Conservation (phyloP, 2,888 invertebrate species). For the Acronicta leporina region DNA sequence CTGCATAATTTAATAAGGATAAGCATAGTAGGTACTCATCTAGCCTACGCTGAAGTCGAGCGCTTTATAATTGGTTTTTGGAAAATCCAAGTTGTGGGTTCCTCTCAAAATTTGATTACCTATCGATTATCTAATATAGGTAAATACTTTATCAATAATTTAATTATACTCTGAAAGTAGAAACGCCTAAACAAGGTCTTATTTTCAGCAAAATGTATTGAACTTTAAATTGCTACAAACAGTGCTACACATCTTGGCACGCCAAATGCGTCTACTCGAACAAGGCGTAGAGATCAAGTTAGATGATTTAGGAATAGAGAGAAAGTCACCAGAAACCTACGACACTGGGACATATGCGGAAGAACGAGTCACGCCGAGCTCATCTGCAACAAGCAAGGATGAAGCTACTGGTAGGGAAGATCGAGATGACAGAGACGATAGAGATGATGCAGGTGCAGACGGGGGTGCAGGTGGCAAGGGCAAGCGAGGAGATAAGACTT, state of each 20-base stretch:
- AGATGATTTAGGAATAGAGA: slow-evolving; percentile 17
- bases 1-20: too few relatives aligned
- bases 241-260: slow-evolving; percentile 75
- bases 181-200: neutral
- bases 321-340: slow-evolving; percentile 18
- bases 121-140: too few relatives aligned
- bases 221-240: slow-evolving; percentile 69
- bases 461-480: slow-evolving; percentile 20
- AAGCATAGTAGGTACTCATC: too few relatives aligned
- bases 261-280: slow-evolving; percentile 76
- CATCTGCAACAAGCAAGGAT: slow-evolving; percentile 8
- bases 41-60: too few relatives aligned
- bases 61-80: too few relatives aligned
- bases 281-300: slow-evolving; percentile 72
- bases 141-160: too few relatives aligned
- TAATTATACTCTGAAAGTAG: too few relatives aligned
- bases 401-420: slow-evolving; percentile 7
- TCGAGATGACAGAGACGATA: neutral
- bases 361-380: neutral
- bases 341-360: neutral
- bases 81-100: too few relatives aligned
- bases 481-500: neutral
- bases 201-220: slow-evolving; percentile 27
- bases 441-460: slow-evolving; percentile 21
- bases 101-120: too few relatives aligned